A percentile compares a stretch with the other conserved stretches of the same genome.
These are phyloP conservation scores for Papilio polyxenes DNA, from an alignment of 1,140 invertebrate species.

Conservation along the genomic window DNA sequence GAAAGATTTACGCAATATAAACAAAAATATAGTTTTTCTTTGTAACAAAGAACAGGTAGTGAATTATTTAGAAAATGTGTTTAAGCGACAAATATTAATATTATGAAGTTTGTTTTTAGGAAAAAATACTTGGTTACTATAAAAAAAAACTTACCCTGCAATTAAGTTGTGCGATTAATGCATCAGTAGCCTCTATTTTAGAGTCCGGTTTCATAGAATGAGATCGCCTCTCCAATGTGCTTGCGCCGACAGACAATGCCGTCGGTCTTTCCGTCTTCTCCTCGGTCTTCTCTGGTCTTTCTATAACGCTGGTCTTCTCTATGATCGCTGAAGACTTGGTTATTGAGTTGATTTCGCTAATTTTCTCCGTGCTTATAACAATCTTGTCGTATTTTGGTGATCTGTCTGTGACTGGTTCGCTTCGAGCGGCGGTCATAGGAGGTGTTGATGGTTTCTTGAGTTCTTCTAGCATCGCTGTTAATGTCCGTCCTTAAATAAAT, in stretches of 20 bases:
- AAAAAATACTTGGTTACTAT: neutral
- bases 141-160: conserved; percentile 63
- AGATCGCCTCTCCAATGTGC: conserved; percentile 62
- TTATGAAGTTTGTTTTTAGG: too few species aligned
- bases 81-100: too few species aligned
- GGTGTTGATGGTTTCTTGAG: conserved; percentile 63
- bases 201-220: conserved; percentile 46
- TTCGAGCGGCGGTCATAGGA: conserved; percentile 49
- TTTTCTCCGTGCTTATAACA: conserved; percentile 44
- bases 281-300: conserved; percentile 49
- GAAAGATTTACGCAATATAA: too few species aligned
- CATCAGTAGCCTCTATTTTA: conserved; percentile 54
- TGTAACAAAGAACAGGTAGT: too few species aligned
- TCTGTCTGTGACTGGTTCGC: conserved; percentile 45
- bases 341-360: conserved; percentile 48
- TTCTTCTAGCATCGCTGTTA: conserved; percentile 69
- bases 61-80: too few species aligned
- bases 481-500: conserved; percentile 61
- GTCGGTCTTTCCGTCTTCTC: conserved; percentile 47
- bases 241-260: conserved; percentile 37
- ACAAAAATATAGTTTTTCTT: too few species aligned
- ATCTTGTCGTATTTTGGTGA: conserved; percentile 52
- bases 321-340: conserved; percentile 49
- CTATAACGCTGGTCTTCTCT: conserved; percentile 51
- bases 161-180: conserved; percentile 71